Evolutionary conservation across 2,113 vertebrate genomes (phyloP).

Genomic region (Myanophis thanlyinensis): DNA sequence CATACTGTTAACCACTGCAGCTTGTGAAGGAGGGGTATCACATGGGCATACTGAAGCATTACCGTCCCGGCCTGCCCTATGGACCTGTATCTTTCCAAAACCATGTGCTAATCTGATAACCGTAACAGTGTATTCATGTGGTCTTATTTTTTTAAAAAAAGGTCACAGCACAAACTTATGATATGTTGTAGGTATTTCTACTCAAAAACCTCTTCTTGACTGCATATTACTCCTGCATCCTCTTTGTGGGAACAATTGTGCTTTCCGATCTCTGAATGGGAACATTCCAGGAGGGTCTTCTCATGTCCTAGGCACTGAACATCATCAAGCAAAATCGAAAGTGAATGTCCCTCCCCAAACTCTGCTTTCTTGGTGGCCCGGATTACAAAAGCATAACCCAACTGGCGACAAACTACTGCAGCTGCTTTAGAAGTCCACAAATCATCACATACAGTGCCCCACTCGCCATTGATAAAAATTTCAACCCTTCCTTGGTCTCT

Average conservation of each 20-base stretch:
- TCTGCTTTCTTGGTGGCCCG: slow-evolving; percentile 82
- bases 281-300: slow-evolving; percentile 80
- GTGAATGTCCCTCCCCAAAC: slow-evolving; percentile 80
- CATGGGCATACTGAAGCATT: background rate
- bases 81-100: background rate
- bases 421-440: slow-evolving; percentile 78
- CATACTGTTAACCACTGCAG: background rate
- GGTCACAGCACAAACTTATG: background rate
- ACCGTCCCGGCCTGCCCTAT: background rate
- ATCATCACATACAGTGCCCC: slow-evolving; percentile 93
- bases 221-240: slow-evolving; percentile 87
- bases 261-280: slow-evolving; percentile 72
- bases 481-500: slow-evolving; percentile 81
- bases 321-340: slow-evolving; percentile 86
- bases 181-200: background rate
- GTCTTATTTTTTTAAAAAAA: background rate
- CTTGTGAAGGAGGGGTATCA: background rate
- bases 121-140: background rate
- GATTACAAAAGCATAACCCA: slow-evolving; percentile 78
- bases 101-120: background rate
- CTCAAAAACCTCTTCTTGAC: slow-evolving; percentile 53
- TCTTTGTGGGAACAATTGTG: slow-evolving; percentile 91
- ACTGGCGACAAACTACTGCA: slow-evolving; percentile 84
- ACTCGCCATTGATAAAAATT: slow-evolving; percentile 75
- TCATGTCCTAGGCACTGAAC: slow-evolving; percentile 83